Evolutionary conservation across 2,888 invertebrate genomes (phyloP), one percentile per base, ranked within the genome.

Genomic region (Macrosoma leucophasiata): DNA sequence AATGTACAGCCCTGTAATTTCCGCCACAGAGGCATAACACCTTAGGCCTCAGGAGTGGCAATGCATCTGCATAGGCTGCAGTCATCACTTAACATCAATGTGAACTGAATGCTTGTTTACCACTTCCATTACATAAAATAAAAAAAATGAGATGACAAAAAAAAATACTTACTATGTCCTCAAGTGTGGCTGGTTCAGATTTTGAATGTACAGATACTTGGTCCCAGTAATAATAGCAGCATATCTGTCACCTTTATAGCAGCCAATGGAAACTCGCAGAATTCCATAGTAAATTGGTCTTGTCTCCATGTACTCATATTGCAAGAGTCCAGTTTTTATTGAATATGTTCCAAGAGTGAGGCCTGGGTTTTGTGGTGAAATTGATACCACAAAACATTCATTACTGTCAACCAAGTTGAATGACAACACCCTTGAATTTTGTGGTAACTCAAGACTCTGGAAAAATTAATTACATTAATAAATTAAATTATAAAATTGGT

Each of bases 181-280:
- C 4, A 70, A 17, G 50, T 73, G 65, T 19, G 75, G 71, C 33
- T 71, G 56, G 7, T 59, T 45, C 27, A 82, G 48, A 49, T 81
- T 76, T 46, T 81, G 84, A 20, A 84, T 60, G 30, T 53, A 69
- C 12, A 85, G 46, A 29, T 33, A 52, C 43, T 61, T 67, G 1
- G 74, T 69, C 17, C 78, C 82, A 58, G 82, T 81, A 12, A 60
- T 55, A 11, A 84, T 50, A 7, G 81, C 84, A 23, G 71, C 84
- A 67, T 68, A 77, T 50, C 58, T 62, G 10, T 76, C 70, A 13
- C 69, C 67, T 28, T 73, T 58, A 35, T 64, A 75, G 54, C 62
- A 62, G 4, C 84, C 84, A n/a, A 84, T 37, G 0, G 79, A 62
- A 0, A 81, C 73, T 31, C 58, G 54, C 6, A 79, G 45, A 44